Evolutionary conservation across 2,113 vertebrate genomes (phyloP).

Genomic region (Crotophaga sulcirostris): DNA sequence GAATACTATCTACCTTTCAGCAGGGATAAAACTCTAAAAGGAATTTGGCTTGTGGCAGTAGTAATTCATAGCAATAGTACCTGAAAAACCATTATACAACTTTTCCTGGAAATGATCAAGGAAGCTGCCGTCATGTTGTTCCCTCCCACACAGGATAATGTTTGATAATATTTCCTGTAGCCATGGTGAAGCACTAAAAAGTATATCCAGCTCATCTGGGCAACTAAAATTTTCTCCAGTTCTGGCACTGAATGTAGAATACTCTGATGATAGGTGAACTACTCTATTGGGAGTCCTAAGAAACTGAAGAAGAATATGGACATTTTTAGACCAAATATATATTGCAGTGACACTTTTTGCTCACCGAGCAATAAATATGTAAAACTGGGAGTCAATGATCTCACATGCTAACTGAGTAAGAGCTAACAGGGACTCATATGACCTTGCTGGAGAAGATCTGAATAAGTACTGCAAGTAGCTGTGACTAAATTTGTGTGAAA

Average conservation of each 20-base stretch:
- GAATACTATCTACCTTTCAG: background rate
- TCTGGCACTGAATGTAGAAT: background rate
- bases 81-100: background rate
- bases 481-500: background rate
- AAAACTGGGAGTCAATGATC: background rate
- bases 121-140: background rate
- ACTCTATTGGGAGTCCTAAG: background rate
- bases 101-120: conserved; percentile 9
- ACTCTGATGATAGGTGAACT: background rate
- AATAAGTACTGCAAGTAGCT: background rate
- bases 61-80: background rate
- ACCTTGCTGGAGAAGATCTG: background rate
- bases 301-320: background rate
- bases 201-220: background rate
- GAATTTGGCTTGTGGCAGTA: background rate
- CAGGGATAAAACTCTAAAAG: background rate
- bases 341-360: background rate
- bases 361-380: background rate
- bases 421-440: background rate
- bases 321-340: background rate
- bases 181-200: background rate
- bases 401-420: background rate
- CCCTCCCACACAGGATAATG: background rate
- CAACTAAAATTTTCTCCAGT: background rate
- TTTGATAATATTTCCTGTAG: background rate